phyloP scores from a whole-genome alignment of 2,113 vertebrate species.

The Rhadina sibilatrix region DNA sequence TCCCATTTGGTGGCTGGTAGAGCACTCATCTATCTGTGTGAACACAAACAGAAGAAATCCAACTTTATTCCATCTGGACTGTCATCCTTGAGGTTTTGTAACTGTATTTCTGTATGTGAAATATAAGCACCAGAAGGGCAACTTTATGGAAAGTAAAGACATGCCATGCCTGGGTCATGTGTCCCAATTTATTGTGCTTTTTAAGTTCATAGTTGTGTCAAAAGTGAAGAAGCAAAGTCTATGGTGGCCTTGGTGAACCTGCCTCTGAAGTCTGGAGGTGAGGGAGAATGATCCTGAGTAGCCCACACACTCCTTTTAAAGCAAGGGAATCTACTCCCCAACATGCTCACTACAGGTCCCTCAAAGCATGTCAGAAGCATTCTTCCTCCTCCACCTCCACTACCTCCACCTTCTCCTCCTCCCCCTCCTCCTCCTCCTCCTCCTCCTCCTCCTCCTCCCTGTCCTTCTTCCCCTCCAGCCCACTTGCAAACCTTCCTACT shows the following conservation, averaged over 20 bases:
- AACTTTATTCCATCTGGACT: not conserved
- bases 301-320: not conserved
- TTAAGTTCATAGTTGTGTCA: not conserved
- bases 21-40: not conserved
- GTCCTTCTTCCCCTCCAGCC: not conserved
- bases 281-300: not conserved
- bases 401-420: not conserved
- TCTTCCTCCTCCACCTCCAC: not conserved
- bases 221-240: not conserved
- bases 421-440: not conserved
- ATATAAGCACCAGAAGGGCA: not conserved
- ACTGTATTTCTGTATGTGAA: not conserved
- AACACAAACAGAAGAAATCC: not conserved
- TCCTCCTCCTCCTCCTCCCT: not conserved
- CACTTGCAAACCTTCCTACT: not conserved
- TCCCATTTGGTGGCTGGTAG: not conserved
- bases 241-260: not conserved
- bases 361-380: not conserved
- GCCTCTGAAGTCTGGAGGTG: not conserved
- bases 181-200: not conserved
- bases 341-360: rapidly evolving
- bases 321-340: not conserved
- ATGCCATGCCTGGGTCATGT: not conserved
- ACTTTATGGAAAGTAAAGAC: not conserved
- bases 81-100: not conserved